Base-by-base conservation (phyloP, 2,797 vertebrate genomes). In the Miichthys miiuy region DNA sequence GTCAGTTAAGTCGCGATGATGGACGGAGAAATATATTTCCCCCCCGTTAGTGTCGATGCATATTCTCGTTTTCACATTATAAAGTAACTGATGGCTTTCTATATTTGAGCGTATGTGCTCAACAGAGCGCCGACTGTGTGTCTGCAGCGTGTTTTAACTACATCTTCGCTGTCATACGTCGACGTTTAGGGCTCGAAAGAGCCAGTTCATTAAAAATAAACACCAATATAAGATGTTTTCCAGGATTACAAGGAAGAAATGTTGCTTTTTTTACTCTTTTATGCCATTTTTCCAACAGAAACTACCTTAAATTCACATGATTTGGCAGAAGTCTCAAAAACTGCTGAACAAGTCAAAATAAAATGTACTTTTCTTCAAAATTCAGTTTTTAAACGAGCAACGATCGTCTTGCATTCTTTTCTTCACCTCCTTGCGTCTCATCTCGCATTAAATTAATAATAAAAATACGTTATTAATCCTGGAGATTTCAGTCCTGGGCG, bases 11-110 rank as follows among this genome's bases (percentile, higher is more conserved):
- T 16, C 27, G 0, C 1, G 14, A 18, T 34, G 23, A 80, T 11
- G 48, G 57, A 30, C 27, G 48, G 57, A 25, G 27, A 46, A 0
- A 68, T 30, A 30, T 6, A 30, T 27, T 75, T 48, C 68, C 64
- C 38, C 44, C 55, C 50, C 44, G 42, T 38, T 62, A n/a, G 38
- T 30, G 4, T 1, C 12, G 47, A 2, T 48, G 60, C 27, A 50
- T 20, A 30, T 63, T 52, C 23, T 27, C 44, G 25, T 79, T 69
- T 75, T 64, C 6, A 55, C 48, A 56, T 48, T 20, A 54, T 21
- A 23, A 1, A 21, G 12, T 60, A 42, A 64, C 55, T 18, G 17
- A 8, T 16, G 6, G 25, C 16, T 17, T 50, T 66, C 44, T 44
- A 13, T 44, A 21, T 50, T 11, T 8, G 38, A 57, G 50, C 8